Conservation (phyloP, 2,888 invertebrate species). For the Alloplasta piceator region DNA sequence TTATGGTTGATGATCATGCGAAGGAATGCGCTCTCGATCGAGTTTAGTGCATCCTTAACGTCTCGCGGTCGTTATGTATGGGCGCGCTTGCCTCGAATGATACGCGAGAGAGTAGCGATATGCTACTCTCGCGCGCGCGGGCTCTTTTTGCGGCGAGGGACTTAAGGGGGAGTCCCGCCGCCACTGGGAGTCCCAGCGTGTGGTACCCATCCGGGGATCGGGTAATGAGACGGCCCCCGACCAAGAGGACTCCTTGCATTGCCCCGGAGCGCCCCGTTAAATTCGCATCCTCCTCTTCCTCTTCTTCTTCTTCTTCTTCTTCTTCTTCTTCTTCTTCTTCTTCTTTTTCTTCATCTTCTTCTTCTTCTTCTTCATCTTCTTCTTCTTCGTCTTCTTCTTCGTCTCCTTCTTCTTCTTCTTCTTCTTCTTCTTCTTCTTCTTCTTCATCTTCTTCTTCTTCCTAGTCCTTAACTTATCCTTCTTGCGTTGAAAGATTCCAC, state of each 20-base stretch:
- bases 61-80: slow-evolving; percentile 31
- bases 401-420: slow-evolving; percentile 36
- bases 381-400: slow-evolving; percentile 53
- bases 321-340: slow-evolving; percentile 24
- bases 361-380: background rate
- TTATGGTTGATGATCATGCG: background rate
- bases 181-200: slow-evolving; percentile 77
- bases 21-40: slow-evolving; percentile 53
- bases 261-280: slow-evolving; percentile 72
- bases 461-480: no score
- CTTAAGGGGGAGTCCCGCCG: slow-evolving; percentile 71
- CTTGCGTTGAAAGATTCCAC: no score
- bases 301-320: slow-evolving; percentile 36
- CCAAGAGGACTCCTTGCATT: slow-evolving; percentile 80
- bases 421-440: slow-evolving; percentile 23
- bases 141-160: slow-evolving; percentile 45
- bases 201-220: slow-evolving; percentile 79
- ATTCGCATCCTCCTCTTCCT: slow-evolving; percentile 65
- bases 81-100: slow-evolving; percentile 64
- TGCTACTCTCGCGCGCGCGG: slow-evolving; percentile 15
- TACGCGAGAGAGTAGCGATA: slow-evolving; percentile 62
- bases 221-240: slow-evolving; percentile 83
- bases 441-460: no score
- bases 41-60: slow-evolving; percentile 33
- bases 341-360: background rate